Base-by-base conservation (phyloP, 1,140 invertebrate genomes). In the Heliconius eleuchia region DNA sequence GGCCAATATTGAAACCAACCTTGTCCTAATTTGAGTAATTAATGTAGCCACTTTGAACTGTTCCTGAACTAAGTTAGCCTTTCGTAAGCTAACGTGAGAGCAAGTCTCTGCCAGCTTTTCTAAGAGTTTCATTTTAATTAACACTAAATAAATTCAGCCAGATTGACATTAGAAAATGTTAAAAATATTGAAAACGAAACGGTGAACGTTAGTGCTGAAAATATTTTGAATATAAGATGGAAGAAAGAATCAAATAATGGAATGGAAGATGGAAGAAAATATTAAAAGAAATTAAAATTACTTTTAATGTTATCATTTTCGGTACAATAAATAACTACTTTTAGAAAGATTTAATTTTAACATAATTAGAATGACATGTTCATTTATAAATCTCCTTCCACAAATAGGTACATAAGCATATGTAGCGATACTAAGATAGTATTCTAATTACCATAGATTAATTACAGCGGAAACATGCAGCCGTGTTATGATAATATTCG, bases 61-160 rank as follows among this genome's bases (percentile, higher is more conserved):
- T 84, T 86, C 74, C 76, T 74, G 79, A 83, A 86, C 81, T 80
- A 86, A 86, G 82, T 84, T 85, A 80, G 78, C 76, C 82, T 76
- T 76, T 81, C 78, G 76, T 81, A 78, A 80, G 80, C 78, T 75
- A 73, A 81, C 80, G 79, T 80, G 80, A 83, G 81, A 81, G 77
- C 74, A 84, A 83, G 79, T 75, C 84, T 82, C 77, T 79, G 71
- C 74, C 60, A 71, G 76, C 74, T 78, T 52, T 81, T 82, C 50
- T 79, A 81, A 80, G 79, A 80, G 76, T 79, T 80, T 73, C 75
- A 79, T 70, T 82, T 79, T 82, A 81, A 71, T 83, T 81, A 83
- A 77, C 70, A 72, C 34, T 77, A 71, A 76, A 76, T 19, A 76
- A 76, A 8, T 71, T n/a, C 34, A n/a, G 16, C 37, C 9, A 74